phyloP scores from a whole-genome alignment of 2,888 invertebrate genomes.

The Noctua pronuba region DNA sequence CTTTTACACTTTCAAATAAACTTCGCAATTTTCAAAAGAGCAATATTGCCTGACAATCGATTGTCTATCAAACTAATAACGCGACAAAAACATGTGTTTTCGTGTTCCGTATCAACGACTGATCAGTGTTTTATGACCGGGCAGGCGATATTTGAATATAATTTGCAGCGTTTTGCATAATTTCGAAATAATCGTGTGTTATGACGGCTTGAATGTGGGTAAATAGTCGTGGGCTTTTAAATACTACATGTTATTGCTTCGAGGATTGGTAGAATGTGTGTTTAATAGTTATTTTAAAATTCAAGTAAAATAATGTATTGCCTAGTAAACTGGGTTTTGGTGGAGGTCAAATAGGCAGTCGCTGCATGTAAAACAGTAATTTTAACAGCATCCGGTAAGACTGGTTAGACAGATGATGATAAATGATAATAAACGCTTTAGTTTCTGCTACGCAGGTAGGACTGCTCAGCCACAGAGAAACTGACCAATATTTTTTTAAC shows the following conservation, averaged over 20 bases:
- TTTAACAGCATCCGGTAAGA: too few relatives aligned
- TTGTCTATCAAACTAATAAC: conserved; percentile 74
- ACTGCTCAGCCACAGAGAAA: too few relatives aligned
- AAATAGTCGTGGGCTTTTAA: conserved; percentile 39
- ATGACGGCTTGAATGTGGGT: conserved; percentile 35
- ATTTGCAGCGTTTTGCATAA: conserved; percentile 67
- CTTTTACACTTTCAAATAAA: too few relatives aligned
- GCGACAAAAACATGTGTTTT: conserved; percentile 66
- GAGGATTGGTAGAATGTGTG: not conserved
- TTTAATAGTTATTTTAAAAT: not conserved
- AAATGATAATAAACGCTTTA: too few relatives aligned
- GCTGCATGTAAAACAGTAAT: too few relatives aligned
- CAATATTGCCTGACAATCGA: conserved; percentile 1
- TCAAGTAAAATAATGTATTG: not conserved
- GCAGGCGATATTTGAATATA: conserved; percentile 59
- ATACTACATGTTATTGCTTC: conserved; percentile 24
- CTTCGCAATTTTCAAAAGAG: conserved; percentile 3
- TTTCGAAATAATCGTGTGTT: conserved; percentile 56
- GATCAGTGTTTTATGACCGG: conserved; percentile 60
- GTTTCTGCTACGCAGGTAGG: too few relatives aligned
- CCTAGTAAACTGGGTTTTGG: not conserved
- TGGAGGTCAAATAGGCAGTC: too few relatives aligned
- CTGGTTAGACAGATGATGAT: too few relatives aligned
- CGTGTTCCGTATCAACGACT: conserved; percentile 60
- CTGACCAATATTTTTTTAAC: too few relatives aligned